A percentile compares a stretch with the other conserved stretches of the same genome.
These are phyloP conservation scores for Drosophila pseudoananassae DNA, from an alignment of 1,140 invertebrate species.

Conservation along the genomic window DNA sequence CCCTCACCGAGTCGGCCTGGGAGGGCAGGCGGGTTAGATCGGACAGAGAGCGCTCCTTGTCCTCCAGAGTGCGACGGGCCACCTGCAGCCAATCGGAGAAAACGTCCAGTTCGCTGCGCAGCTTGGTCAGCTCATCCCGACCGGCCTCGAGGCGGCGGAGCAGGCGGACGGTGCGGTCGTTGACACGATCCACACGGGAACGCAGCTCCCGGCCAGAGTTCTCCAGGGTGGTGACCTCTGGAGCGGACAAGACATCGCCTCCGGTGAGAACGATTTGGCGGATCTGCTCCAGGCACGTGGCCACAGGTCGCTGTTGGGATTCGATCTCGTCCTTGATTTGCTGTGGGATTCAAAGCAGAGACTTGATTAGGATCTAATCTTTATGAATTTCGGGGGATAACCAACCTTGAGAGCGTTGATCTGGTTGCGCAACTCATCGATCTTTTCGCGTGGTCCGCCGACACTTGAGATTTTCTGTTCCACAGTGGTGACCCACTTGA, in stretches of 20 bases:
- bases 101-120: constrained; percentile 89
- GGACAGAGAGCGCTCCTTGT: constrained; percentile 93
- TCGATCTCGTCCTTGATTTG: constrained; percentile 96
- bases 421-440: constrained; percentile 94
- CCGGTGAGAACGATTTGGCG: constrained; percentile 95
- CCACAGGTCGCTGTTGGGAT: constrained; percentile 92
- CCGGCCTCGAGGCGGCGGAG: constrained; percentile 91
- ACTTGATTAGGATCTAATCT: not conserved
- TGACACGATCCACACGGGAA: constrained; percentile 92
- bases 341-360: constrained; percentile 84
- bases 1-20: constrained; percentile 90
- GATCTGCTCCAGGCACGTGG: constrained; percentile 95
- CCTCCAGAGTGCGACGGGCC: constrained; percentile 91
- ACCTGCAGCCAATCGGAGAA: constrained; percentile 94
- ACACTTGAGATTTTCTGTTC: constrained; percentile 95
- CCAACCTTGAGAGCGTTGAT: constrained; percentile 93
- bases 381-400: not conserved
- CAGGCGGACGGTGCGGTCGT: constrained; percentile 91
- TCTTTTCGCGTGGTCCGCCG: constrained; percentile 94
- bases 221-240: constrained; percentile 93
- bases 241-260: constrained; percentile 94
- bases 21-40: constrained; percentile 90
- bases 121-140: constrained; percentile 94
- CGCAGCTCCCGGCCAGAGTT: constrained; percentile 93
- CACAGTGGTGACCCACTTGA: constrained; percentile 94